Evolutionary conservation across 2,888 invertebrate species (phyloP).

Genomic region (Colostygia pectinataria): DNA sequence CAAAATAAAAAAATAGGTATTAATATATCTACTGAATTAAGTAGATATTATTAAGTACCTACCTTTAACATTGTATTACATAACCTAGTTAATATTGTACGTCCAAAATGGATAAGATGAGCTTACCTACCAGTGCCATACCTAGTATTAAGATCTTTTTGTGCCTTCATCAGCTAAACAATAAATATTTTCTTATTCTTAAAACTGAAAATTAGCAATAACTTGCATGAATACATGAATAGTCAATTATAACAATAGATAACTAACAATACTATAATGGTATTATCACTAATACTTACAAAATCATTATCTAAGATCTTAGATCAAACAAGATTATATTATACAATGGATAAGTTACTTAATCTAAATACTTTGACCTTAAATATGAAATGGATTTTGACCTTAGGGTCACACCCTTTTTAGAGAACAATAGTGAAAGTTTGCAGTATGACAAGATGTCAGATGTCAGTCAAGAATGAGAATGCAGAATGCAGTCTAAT

Average conservation of each 20-base stretch:
- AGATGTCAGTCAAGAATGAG: conserved; percentile 54
- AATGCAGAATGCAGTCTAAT: conserved; percentile 65
- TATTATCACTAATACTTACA: conserved; percentile 52
- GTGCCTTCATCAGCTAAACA: too few species aligned
- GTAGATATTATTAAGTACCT: too few species aligned
- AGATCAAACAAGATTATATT: conserved; percentile 49
- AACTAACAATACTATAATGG: conserved; percentile 41
- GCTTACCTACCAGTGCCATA: too few species aligned
- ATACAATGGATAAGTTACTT: conserved; percentile 44
- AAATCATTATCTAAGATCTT: conserved; percentile 39
- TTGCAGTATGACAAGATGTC: conserved; percentile 50
- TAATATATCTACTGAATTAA: too few species aligned
- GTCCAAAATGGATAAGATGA: too few species aligned
- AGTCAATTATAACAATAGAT: conserved; percentile 34
- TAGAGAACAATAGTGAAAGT: conserved; percentile 46
- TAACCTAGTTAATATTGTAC: too few species aligned
- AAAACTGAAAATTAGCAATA: too few species aligned
- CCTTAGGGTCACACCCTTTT: conserved; percentile 53
- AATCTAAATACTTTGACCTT: conserved; percentile 51
- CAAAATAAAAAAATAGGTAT: too few species aligned
- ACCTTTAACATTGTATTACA: too few species aligned
- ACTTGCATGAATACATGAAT: conserved; percentile 10
- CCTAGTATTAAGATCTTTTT: too few species aligned
- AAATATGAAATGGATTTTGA: conserved; percentile 53
- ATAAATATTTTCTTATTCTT: too few species aligned